These are phyloP conservation scores for Neomonachus schauinslandi DNA, from an alignment of 2,113 vertebrate species.

Conservation along the genomic window DNA sequence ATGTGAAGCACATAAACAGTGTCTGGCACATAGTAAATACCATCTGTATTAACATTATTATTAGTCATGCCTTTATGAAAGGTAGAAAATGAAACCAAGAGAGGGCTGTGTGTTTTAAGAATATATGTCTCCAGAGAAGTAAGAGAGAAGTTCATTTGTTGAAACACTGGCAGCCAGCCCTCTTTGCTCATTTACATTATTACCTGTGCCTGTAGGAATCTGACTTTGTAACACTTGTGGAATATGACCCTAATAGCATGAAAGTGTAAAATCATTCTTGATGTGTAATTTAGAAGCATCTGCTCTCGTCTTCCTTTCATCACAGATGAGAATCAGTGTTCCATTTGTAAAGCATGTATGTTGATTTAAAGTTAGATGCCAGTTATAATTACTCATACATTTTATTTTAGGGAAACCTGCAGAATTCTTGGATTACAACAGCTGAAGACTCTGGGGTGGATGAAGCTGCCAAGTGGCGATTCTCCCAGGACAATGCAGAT, in stretches of 20 bases:
- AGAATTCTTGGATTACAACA: conserved; percentile 69
- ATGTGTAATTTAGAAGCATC: not conserved
- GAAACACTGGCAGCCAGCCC: not conserved
- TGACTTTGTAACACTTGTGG: not conserved
- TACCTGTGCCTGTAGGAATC: not conserved
- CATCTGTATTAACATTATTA: not conserved
- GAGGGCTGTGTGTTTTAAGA: not conserved
- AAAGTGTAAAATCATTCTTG: not conserved
- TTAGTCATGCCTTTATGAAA: not conserved
- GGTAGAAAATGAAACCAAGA: not conserved
- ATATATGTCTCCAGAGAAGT: not conserved
- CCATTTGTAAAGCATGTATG: not conserved
- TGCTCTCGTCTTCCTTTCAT: not conserved
- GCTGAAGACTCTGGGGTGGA: conserved; percentile 42
- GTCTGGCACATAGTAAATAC: not conserved
- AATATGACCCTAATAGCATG: not conserved
- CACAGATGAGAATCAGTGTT: not conserved
- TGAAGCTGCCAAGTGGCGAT: conserved; percentile 52
- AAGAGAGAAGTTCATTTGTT: not conserved
- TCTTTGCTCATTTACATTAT: not conserved
- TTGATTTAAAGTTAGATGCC: conserved; percentile 3
- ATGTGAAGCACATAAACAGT: not conserved
- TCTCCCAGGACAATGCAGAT: conserved; percentile 25
- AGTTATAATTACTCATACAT: not conserved
- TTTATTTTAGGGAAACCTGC: conserved; percentile 82